A percentile compares a stretch with the other conserved stretches of the same genome.
Evolutionary conservation across 2,797 vertebrate species (phyloP).

Genomic region (Pangasius larnaudii): DNA sequence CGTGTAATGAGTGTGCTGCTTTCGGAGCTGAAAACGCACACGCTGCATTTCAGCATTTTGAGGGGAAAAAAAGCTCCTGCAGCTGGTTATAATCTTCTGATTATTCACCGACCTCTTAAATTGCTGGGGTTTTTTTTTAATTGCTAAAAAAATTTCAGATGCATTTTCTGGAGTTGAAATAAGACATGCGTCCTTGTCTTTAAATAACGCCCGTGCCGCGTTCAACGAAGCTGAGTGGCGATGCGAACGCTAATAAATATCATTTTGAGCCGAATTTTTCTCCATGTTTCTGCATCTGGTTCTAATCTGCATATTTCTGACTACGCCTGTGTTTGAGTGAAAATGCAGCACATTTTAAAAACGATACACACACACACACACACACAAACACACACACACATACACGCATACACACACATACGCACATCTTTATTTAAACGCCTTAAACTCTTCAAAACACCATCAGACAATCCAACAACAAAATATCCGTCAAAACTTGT

Average conservation of each 20-base stretch:
- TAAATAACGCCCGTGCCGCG: not conserved
- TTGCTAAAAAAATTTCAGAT: not conserved
- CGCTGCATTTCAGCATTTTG: not conserved
- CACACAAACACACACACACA: not conserved
- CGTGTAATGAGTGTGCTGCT: not conserved
- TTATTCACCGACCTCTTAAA: slow-evolving; percentile 12
- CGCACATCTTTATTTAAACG: not conserved
- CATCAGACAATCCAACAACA: not conserved
- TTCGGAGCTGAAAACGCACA: not conserved
- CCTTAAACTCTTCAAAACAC: not conserved
- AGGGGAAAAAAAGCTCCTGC: not conserved
- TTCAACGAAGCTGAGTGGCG: not conserved
- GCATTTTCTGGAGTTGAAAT: not conserved
- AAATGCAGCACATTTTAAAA: not conserved
- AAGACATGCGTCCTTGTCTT: not conserved
- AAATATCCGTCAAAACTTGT: not conserved
- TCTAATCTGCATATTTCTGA: slow-evolving; percentile 22
- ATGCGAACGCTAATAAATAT: slow-evolving; percentile 1
- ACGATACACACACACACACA: not conserved
- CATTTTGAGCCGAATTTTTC: not conserved
- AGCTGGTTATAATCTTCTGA: slow-evolving; percentile 27
- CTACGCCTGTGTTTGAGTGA: not conserved
- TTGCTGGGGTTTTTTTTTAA: not conserved
- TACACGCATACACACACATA: not conserved
- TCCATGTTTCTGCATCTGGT: slow-evolving; percentile 4